Base-by-base conservation (phyloP, 1,140 invertebrate species). In the Drosophila truncata region DNA sequence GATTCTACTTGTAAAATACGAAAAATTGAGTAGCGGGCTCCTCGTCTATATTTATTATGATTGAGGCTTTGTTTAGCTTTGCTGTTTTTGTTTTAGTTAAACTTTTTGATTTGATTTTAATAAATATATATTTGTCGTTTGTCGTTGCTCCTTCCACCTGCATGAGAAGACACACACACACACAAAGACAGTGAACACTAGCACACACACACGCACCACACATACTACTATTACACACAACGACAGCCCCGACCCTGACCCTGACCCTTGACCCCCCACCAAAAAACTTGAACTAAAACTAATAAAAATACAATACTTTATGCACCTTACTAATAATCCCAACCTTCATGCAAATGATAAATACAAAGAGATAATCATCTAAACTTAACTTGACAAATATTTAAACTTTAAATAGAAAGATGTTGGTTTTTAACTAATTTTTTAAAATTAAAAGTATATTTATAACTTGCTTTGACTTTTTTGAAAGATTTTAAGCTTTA, bases 61-160 rank as follows among this genome's bases (percentile, higher is more conserved):
- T 42, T 42, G 16, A 60, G 27, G 37, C 35, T 27, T 63, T 64
- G 27, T 37, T 64, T 42, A 42, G 25, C 25, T 25, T 60, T 63
- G 10, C 46, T 54, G 57, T 72, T 61, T 4, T 54, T 35, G 50
- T 57, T 50, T 69, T 82, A 10, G 52, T 39, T 63, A 13, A 20
- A 20, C 7, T 41, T 42, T 42, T 61, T 64, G 8, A 23, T 61
- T 60, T 59, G 11, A n/a, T 39, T 54, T 3, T 4, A 9, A 50
- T 27, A 29, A 11, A n/a, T 29, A 50, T 33, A 54, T 55, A 18
- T 42, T 61, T 31, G 27, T 42, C 29, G 57, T 33, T 64, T 55
- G 52, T 64, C 37, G 55, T 61, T 61, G 62, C 25, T 64, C 61
- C 27, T 64, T 64, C 13, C 61, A 64, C 35, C 35, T 64, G 61